phyloP scores from a whole-genome alignment of 2,888 invertebrate species.

The Lamellibrachia satsuma region DNA sequence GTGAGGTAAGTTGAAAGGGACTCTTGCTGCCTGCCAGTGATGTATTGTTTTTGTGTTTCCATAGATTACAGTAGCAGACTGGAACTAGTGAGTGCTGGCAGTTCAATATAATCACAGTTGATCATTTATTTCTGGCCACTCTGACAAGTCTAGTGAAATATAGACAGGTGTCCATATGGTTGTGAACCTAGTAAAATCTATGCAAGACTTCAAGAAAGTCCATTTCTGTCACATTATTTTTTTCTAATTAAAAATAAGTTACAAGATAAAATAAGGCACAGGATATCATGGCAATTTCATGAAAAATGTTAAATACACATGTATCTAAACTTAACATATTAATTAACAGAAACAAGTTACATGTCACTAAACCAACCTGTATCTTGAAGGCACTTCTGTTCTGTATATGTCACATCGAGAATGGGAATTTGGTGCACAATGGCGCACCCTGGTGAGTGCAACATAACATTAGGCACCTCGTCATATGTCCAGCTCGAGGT shows the following conservation, averaged over 20 bases:
- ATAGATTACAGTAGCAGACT: not conserved
- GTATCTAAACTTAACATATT: too few species aligned
- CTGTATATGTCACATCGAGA: not conserved
- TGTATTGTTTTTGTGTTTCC: not conserved
- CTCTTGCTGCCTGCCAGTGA: not conserved
- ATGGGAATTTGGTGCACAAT: slow-evolving; percentile 6
- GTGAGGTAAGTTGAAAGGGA: not conserved
- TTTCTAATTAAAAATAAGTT: too few species aligned
- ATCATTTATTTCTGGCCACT: not conserved
- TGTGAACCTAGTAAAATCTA: not conserved
- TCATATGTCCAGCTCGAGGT: not conserved
- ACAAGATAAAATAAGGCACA: too few species aligned
- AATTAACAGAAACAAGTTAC: not conserved
- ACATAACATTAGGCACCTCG: not conserved
- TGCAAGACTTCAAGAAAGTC: not conserved
- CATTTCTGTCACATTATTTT: too few species aligned
- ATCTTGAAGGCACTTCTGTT: not conserved
- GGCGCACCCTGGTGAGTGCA: slow-evolving; percentile 7
- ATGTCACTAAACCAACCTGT: not conserved
- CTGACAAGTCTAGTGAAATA: too few species aligned
- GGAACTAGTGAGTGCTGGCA: not conserved
- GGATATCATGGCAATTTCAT: too few species aligned
- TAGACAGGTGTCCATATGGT: not conserved
- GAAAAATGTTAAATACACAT: too few species aligned
- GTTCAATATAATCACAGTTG: not conserved